Percentiles rank a stretch among this genome's conserved stretches.
Conservation (phyloP, 2,888 invertebrate species). For the Cosmopolites sordidus region DNA sequence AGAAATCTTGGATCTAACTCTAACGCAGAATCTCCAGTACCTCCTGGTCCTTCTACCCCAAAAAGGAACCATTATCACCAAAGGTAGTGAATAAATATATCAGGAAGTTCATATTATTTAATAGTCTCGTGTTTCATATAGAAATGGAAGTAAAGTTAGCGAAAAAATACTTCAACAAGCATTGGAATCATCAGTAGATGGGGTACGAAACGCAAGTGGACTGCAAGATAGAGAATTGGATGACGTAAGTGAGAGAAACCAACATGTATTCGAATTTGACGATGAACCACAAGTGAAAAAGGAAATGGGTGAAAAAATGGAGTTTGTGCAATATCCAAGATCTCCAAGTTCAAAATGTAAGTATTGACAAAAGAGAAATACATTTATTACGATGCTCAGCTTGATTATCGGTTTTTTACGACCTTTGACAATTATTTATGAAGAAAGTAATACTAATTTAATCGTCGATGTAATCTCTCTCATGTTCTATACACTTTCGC, state of each 20-base stretch:
- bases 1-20: conserved; percentile 56
- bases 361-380: too few species aligned
- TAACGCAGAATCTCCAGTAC: conserved; percentile 46
- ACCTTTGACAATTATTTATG: too few species aligned
- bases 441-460: too few species aligned
- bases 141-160: conserved; percentile 43
- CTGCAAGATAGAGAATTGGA: conserved; percentile 14
- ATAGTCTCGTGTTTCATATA: conserved; percentile 12
- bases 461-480: too few species aligned
- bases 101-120: too few species aligned
- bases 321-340: conserved; percentile 57
- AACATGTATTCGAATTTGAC: conserved; percentile 54
- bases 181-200: conserved; percentile 5
- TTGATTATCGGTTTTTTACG: too few species aligned
- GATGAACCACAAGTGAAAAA: conserved; percentile 46
- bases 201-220: conserved; percentile 7
- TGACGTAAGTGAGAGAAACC: conserved; percentile 16
- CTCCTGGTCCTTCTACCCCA: conserved; percentile 33
- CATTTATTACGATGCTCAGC: too few species aligned
- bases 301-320: conserved; percentile 50
- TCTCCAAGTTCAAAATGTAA: conserved; percentile 40
- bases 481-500: too few species aligned
- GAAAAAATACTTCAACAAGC: conserved; percentile 24
- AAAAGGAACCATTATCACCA: conserved; percentile 47
- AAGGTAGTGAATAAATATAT: conserved; percentile 12